A percentile compares a stretch with the other conserved stretches of the same genome.
Conservation (phyloP, 2,113 vertebrate species). For the Macaca mulatta region DNA sequence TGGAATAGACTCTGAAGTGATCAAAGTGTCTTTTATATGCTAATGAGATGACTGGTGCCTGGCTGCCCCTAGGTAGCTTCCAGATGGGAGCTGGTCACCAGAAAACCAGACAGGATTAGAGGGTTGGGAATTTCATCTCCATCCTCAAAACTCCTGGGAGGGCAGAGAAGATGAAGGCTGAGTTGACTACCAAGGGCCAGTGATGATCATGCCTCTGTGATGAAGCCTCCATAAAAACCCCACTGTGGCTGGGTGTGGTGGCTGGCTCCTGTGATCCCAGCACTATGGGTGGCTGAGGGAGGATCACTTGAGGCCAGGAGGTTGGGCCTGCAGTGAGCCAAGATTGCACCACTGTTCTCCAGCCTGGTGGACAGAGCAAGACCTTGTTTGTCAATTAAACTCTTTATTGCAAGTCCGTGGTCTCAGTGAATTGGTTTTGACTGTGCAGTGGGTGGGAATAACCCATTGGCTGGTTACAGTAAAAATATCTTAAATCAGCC, state of each 20-base stretch:
- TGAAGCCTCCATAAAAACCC: background rate
- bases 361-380: too few relatives aligned
- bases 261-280: too few relatives aligned
- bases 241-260: too few relatives aligned
- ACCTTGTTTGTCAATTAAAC: too few relatives aligned
- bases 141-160: background rate
- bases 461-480: background rate
- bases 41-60: background rate
- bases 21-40: background rate
- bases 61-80: background rate
- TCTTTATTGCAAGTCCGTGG: too few relatives aligned
- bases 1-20: background rate
- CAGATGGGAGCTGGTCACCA: background rate
- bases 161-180: background rate
- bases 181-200: background rate
- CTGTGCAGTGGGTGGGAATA: too few relatives aligned
- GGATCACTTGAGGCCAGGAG: too few relatives aligned
- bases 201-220: background rate
- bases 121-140: background rate
- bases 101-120: background rate
- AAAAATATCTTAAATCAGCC: background rate
- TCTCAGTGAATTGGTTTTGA: background rate
- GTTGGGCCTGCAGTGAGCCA: too few relatives aligned
- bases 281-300: too few relatives aligned
- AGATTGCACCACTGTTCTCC: too few relatives aligned